These are phyloP conservation scores for Hyla sarda DNA, from an alignment of 2,113 vertebrate species.

Conservation along the genomic window DNA sequence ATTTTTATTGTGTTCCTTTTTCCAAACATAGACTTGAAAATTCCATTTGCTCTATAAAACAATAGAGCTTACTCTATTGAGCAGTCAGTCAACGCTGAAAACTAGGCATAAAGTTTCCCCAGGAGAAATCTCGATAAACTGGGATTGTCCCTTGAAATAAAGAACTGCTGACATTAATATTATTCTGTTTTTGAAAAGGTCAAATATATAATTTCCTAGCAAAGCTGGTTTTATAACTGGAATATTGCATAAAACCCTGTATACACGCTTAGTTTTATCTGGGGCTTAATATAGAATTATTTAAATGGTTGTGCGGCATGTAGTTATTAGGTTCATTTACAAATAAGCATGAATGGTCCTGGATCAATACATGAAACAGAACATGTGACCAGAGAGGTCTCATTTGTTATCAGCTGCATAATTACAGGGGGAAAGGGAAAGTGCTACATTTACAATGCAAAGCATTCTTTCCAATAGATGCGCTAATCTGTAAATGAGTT, in stretches of 20 bases:
- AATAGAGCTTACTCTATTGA: background rate
- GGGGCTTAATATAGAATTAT: constrained; percentile 19
- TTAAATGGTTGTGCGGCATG: constrained; percentile 28
- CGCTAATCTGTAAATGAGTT: constrained; percentile 38
- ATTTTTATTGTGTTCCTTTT: background rate
- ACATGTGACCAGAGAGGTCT: constrained; percentile 38
- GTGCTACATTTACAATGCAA: constrained; percentile 44
- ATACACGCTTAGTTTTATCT: constrained; percentile 4
- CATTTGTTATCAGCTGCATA: constrained; percentile 36
- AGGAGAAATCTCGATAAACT: background rate
- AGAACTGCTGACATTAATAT: constrained; percentile 8
- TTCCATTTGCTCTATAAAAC: background rate
- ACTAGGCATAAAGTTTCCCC: background rate
- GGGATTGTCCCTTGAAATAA: constrained; percentile 12
- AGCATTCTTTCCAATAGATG: constrained; percentile 32
- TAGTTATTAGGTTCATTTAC: constrained; percentile 50
- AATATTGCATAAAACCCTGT: background rate
- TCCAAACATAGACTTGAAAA: background rate
- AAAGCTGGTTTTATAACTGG: background rate
- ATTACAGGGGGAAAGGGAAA: constrained; percentile 28
- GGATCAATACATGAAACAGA: constrained; percentile 49
- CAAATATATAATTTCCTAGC: background rate
- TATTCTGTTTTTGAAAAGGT: constrained; percentile 19
- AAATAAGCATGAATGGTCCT: constrained; percentile 49
- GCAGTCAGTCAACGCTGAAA: background rate